Evolutionary conservation across 2,113 vertebrate genomes (phyloP), one percentile per base, ranked within the genome.

Genomic region (Probosciger aterrimus): DNA sequence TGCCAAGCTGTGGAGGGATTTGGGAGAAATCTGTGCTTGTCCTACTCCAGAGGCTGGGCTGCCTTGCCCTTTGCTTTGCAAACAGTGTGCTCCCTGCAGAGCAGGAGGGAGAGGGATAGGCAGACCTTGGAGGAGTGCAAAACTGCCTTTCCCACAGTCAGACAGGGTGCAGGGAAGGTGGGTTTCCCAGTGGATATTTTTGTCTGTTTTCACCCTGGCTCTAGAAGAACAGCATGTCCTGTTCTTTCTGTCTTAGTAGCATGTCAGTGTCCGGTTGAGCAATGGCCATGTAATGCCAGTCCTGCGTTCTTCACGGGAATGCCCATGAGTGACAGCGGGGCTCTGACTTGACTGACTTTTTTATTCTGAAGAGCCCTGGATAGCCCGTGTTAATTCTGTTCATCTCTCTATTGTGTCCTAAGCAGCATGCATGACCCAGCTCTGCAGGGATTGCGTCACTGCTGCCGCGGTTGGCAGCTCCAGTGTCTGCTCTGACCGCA

Each of bases 371-470:
- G 59, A 53, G 77, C 77, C 14, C 62, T 84, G 77, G 23, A 17
- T 60, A 68, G 64, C n/a, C 44, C 3, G 2, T 55, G 55, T 57
- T 96, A 69, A 43, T 76, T 87, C 44, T 52, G 93, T 59, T 71
- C 9, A 35, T 63, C 44, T 64, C 64, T 76, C 47, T 63, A 4
- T 63, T 33, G 62, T 95, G 94, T 68, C 83, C 83, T 71, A 59
- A 80, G 86, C 92, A 75, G 43, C 83, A 75, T 2, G 4, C 39
- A 0, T 63, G 86, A 94, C 90, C 92, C 60, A 93, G 83, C 96
- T 95, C 75, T 92, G 93, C 84, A 60, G 75, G 70, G 84, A 70
- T 69, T 92, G 73, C 74, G 1, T 93, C 94, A 82, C 39, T 50
- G 59, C 90, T 79, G 82, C 57, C 81, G 84, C 3, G 1, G 49